Evolutionary conservation across 2,888 invertebrate species (phyloP).

Genomic region (Ariolimax columbianus): DNA sequence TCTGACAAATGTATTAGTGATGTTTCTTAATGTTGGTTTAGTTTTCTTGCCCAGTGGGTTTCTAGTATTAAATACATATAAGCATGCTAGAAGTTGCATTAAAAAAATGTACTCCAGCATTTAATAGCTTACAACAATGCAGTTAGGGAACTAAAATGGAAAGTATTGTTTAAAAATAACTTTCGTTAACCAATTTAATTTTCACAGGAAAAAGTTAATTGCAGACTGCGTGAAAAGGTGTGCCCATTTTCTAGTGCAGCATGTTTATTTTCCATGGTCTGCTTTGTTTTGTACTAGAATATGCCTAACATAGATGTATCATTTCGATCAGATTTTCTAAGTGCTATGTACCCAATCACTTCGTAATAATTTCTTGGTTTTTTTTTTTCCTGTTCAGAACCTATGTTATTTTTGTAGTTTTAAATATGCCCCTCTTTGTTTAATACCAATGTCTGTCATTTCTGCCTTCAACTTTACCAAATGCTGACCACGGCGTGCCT

Average conservation of each 20-base stretch:
- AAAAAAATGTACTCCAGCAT: too few species aligned
- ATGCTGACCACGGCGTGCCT: not conserved
- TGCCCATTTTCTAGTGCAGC: conserved; percentile 51
- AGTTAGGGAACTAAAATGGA: not conserved
- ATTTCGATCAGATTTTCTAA: not conserved
- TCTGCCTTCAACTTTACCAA: not conserved
- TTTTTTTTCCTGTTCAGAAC: not conserved
- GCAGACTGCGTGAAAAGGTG: conserved; percentile 66
- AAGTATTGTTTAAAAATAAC: not conserved
- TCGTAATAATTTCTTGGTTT: not conserved
- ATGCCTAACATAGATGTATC: not conserved
- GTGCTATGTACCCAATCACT: not conserved
- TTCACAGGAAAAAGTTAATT: conserved; percentile 55
- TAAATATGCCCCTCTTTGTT: not conserved
- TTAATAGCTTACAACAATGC: too few species aligned
- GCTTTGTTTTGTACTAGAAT: conserved; percentile 10
- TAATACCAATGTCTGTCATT: not conserved
- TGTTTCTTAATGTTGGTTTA: too few species aligned
- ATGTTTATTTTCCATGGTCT: conserved; percentile 15
- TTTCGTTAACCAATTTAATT: conserved; percentile 26
- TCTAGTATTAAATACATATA: too few species aligned
- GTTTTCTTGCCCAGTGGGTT: not conserved
- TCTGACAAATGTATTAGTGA: too few species aligned
- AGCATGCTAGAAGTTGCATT: too few species aligned
- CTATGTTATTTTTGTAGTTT: not conserved